Percentiles rank a stretch among this genome's conserved stretches.
Evolutionary conservation across 2,113 vertebrate species (phyloP).

Genomic region (Tragelaphus buxtoni): DNA sequence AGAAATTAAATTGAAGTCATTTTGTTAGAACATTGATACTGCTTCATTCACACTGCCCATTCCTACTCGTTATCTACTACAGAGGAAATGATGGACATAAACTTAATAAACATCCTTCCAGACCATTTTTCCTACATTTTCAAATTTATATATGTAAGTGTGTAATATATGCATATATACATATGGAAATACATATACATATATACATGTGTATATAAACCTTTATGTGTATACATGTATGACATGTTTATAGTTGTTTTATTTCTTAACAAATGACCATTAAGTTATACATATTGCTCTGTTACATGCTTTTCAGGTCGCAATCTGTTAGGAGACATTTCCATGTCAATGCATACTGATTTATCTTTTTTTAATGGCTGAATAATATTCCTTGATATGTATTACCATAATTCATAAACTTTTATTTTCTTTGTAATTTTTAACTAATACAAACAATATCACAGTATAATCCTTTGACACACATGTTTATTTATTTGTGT

Average conservation of each 20-base stretch:
- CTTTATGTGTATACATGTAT: neutral
- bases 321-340: neutral
- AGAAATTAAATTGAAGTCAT: neutral
- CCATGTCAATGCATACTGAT: neutral
- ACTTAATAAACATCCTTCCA: neutral
- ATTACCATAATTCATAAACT: neutral
- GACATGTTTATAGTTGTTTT: neutral
- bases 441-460: neutral
- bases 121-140: neutral
- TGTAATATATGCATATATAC: neutral
- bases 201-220: no score
- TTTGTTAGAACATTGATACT: neutral
- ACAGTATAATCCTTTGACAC: neutral
- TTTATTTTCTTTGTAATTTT: neutral
- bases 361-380: neutral
- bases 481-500: neutral
- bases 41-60: neutral
- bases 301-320: neutral
- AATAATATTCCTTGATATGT: neutral
- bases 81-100: neutral
- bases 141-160: neutral
- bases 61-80: neutral
- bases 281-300: neutral
- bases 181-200: neutral
- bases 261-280: neutral